Base-by-base conservation (phyloP, 2,888 invertebrate genomes). In the Nemotelus nigrinus region DNA sequence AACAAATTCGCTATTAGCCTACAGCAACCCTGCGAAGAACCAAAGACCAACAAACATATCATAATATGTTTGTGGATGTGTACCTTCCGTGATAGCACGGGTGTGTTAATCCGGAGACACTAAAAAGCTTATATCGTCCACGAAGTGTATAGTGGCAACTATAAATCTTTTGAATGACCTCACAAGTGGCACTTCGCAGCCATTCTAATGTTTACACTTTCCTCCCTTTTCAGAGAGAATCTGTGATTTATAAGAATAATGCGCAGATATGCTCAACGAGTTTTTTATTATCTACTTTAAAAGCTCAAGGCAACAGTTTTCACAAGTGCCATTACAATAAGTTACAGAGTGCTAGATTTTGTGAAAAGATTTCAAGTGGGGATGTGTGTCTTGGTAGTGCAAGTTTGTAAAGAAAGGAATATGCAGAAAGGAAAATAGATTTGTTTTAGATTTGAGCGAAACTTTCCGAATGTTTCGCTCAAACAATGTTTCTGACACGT, bases 131-230 rank as follows among this genome's bases (percentile, higher is more conserved):
- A 41, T 43, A 41, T 41, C n/a, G 5, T 43, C 41, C 63, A 63
- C 25, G 43, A 5, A 64, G 50, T 50, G 39, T 2, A 48, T 10
- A 45, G 3, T 7, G 50, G 39, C 50, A 48, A 48, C 41, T 8
- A 41, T 67, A 67, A 67, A 67, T 67, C 67, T 50, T 67, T 41
- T 50, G 7, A 67, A 50, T 25, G 50, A 65, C 25, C 67, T 25
- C 67, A 50, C 10, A 67, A 50, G 67, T 67, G 50, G 39, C 64
- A 50, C 44, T 50, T 45, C 50, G 25, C 50, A 48, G 48, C 25
- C 48, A 67, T 67, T 25, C 41, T 67, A 43, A 67, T 67, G 67
- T 67, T 67, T 43, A 67, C 64, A 44, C 8, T 25, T 25, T 25
- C 25, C 25, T 25, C 8, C 45, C 50, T 67, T 50, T 67, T 67